Percentiles rank a stretch among this genome's conserved stretches.
These are phyloP conservation scores for Dascillus cervinus DNA, from an alignment of 2,888 invertebrate species.

Conservation along the genomic window DNA sequence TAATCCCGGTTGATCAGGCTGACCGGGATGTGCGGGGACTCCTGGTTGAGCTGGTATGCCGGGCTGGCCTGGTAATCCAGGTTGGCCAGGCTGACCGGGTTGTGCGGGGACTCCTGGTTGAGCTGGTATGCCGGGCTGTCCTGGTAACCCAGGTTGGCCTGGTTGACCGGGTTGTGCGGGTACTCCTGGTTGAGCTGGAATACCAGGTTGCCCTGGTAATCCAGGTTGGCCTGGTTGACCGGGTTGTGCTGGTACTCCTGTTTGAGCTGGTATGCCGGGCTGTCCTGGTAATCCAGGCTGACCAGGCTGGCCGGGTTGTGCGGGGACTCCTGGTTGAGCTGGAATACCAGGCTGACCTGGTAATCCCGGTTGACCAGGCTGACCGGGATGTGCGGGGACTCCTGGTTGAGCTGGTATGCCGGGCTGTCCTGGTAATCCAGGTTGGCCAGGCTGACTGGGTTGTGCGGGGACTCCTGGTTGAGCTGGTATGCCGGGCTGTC, in stretches of 20 bases:
- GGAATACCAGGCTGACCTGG: conserved; percentile 44
- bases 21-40: not conserved
- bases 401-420: conserved; percentile 10
- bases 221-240: conserved; percentile 44
- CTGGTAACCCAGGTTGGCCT: no score
- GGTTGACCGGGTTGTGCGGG: conserved; percentile 12
- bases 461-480: conserved; percentile 9
- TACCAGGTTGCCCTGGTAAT: conserved; percentile 47
- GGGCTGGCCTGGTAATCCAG: conserved; percentile 5
- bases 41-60: conserved; percentile 4
- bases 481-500: conserved; percentile 7
- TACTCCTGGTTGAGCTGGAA: conserved; percentile 8
- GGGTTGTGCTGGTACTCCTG: conserved; percentile 19
- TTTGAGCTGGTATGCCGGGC: conserved; percentile 14
- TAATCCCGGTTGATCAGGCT: not conserved
- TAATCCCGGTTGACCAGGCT: conserved; percentile 47
- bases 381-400: conserved; percentile 1
- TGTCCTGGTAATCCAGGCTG: conserved; percentile 32
- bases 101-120: no score
- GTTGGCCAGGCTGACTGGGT: conserved; percentile 10
- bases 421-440: no score
- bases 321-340: conserved; percentile 8
- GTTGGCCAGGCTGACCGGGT: no score
- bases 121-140: no score
- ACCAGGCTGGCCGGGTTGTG: conserved; percentile 13